These are phyloP conservation scores for Zalophus californianus DNA, from an alignment of 2,797 vertebrate genomes.

Conservation along the genomic window DNA sequence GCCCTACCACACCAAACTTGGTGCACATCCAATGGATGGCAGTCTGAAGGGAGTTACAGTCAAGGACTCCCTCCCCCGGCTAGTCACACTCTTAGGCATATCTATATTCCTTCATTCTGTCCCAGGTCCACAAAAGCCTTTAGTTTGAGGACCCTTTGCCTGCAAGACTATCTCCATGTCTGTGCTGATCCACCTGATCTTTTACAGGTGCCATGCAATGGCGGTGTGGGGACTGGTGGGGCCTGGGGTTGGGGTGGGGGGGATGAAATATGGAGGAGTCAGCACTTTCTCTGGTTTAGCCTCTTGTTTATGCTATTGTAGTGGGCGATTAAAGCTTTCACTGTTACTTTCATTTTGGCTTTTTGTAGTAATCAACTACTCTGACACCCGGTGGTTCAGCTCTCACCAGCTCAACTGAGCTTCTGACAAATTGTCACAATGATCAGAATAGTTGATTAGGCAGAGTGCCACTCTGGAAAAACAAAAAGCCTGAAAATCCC, in stretches of 20 bases:
- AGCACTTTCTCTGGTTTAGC: background rate
- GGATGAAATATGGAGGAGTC: background rate
- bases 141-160: background rate
- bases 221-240: background rate
- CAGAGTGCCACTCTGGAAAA: background rate
- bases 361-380: constrained; percentile 11
- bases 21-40: background rate
- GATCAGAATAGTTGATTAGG: background rate
- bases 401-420: background rate
- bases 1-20: background rate
- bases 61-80: background rate
- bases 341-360: background rate
- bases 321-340: background rate
- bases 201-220: background rate
- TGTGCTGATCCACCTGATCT: background rate
- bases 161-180: background rate
- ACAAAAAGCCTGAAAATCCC: background rate
- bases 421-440: background rate
- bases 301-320: background rate
- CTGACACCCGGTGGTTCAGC: background rate
- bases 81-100: background rate
- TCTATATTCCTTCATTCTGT: background rate
- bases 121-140: background rate
- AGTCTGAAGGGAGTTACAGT: background rate
- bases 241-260: background rate